A percentile compares a stretch with the other conserved stretches of the same genome.
Conservation (phyloP, 53 echinoderm and acorn worm genomes). For the Paracentrotus lividus region DNA sequence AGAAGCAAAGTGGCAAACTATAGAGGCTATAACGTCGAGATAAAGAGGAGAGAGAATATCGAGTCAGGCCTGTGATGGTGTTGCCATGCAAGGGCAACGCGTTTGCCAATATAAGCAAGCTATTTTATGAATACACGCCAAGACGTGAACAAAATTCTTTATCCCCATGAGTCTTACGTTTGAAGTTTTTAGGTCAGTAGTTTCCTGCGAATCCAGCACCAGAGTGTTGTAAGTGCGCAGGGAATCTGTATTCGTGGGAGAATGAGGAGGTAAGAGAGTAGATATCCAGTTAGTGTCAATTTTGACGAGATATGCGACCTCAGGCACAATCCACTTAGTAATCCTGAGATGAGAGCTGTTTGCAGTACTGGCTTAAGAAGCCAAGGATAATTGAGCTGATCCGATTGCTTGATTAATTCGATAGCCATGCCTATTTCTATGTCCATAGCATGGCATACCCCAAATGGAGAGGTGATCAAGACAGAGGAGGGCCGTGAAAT, state of each 20-base stretch:
- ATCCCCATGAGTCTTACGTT: background rate
- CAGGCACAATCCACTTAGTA: constrained; percentile 35
- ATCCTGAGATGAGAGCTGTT: constrained; percentile 2
- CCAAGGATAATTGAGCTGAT: constrained; percentile 57
- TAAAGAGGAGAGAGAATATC: constrained; percentile 30
- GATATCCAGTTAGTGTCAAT: constrained; percentile 68
- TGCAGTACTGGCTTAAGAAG: constrained; percentile 47
- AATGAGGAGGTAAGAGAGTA: background rate
- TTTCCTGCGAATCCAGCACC: constrained; percentile 34
- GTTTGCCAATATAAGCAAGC: constrained; percentile 23
- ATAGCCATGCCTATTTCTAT: constrained; percentile 20
- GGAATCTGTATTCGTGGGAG: constrained; percentile 40
- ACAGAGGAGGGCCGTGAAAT: background rate
- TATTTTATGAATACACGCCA: background rate
- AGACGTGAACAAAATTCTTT: constrained; percentile 16
- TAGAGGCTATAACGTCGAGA: constrained; percentile 47
- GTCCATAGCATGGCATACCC: background rate
- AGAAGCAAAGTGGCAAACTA: constrained; percentile 70
- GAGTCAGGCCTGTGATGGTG: constrained; percentile 27
- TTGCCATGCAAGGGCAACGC: constrained; percentile 54
- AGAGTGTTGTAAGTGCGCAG: constrained; percentile 25
- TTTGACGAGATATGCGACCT: constrained; percentile 60
- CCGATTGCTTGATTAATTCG: constrained; percentile 62
- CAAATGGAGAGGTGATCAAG: background rate
- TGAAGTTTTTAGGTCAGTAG: constrained; percentile 16